A percentile compares a stretch with the other conserved stretches of the same genome.
Evolutionary conservation across 1,140 invertebrate species (phyloP).

Genomic region (Diachasmimorpha longicaudata): DNA sequence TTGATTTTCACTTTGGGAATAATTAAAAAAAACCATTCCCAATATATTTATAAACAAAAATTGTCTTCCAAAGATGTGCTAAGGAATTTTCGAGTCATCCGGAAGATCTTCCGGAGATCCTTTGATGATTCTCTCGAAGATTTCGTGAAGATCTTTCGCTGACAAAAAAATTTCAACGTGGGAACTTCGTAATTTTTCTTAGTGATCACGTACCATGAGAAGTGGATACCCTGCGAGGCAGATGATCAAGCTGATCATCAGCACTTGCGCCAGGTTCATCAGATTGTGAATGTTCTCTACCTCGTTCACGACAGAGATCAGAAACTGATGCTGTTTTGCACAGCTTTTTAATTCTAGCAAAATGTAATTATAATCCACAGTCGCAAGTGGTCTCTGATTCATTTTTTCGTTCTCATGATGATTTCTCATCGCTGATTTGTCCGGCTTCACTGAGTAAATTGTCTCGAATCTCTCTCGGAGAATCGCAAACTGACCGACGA

Average conservation of each 20-base stretch:
- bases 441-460: neutral
- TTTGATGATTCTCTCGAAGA: no score
- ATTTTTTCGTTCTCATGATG: neutral
- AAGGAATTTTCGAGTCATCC: no score
- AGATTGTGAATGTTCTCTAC: neutral
- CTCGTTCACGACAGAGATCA: neutral
- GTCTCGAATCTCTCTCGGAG: neutral
- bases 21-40: no score
- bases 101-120: no score
- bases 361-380: no score
- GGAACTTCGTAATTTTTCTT: no score
- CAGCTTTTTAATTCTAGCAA: neutral
- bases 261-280: neutral
- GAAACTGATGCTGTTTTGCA: neutral
- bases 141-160: no score
- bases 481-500: neutral
- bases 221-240: neutral
- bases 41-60: no score
- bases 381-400: neutral
- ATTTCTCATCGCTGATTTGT: neutral
- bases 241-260: neutral
- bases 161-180: no score
- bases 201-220: neutral
- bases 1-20: no score
- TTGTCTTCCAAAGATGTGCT: no score